These are phyloP conservation scores for Hippopotamyrus pictus DNA, from an alignment of 2,797 vertebrate species.

Conservation along the genomic window DNA sequence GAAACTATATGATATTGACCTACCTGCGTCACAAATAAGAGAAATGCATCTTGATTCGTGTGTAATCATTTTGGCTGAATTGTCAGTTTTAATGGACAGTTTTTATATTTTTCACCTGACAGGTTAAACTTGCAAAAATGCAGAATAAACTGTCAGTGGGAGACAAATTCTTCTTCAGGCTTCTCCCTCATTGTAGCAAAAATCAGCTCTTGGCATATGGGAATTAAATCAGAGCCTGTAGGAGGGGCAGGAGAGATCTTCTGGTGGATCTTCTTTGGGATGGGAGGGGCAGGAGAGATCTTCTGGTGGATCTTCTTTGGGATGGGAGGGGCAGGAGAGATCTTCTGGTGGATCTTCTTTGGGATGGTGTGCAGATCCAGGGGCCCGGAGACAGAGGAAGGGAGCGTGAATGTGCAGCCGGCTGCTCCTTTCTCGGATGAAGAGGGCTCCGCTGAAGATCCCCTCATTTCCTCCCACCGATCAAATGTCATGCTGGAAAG, in stretches of 20 bases:
- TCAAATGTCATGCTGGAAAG: slow-evolving; percentile 32
- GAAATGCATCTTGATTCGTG: neutral
- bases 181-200: neutral
- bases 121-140: neutral
- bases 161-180: neutral
- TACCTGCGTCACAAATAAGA: neutral
- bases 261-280: too few relatives aligned
- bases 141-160: neutral
- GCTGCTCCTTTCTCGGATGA: neutral
- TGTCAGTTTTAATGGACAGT: neutral
- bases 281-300: too few relatives aligned
- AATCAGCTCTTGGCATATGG: neutral
- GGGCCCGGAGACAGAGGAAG: neutral
- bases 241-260: neutral
- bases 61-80: neutral
- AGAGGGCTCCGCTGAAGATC: slow-evolving; percentile 13
- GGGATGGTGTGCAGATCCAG: neutral
- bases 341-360: neutral
- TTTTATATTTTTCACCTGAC: neutral
- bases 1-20: neutral
- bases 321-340: too few relatives aligned
- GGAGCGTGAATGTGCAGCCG: neutral
- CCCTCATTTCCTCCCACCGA: neutral
- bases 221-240: neutral
- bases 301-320: too few relatives aligned